phyloP scores from a whole-genome alignment of 1,140 invertebrate genomes.

The Sarcophaga peregrina region DNA sequence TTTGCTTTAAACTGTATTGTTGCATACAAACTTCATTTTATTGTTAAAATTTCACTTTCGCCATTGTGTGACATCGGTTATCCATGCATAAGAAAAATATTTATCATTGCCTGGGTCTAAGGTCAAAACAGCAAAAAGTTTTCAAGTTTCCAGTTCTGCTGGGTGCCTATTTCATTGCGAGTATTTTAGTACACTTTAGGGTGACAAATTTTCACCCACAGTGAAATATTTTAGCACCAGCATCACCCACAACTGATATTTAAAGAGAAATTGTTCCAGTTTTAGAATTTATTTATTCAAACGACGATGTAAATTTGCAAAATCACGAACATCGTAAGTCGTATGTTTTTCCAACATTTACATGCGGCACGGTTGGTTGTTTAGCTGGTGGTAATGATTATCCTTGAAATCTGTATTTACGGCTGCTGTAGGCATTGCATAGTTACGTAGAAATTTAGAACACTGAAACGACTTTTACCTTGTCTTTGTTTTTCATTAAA shows the following conservation, averaged over 20 bases:
- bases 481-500: not conserved
- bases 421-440: not conserved
- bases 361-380: too few relatives aligned
- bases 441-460: not conserved
- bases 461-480: not conserved
- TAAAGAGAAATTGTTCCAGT: not conserved
- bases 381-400: not conserved
- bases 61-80: too few relatives aligned
- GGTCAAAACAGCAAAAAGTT: not conserved
- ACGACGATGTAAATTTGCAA: slow-evolving; percentile 9
- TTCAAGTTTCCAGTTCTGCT: too few relatives aligned
- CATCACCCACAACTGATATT: not conserved
- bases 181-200: too few relatives aligned
- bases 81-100: too few relatives aligned
- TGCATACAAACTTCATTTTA: too few relatives aligned
- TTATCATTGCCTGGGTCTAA: not conserved
- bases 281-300: not conserved
- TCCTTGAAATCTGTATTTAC: slow-evolving; percentile 15
- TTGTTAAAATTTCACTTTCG: too few relatives aligned
- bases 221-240: too few relatives aligned
- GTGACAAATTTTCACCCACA: too few relatives aligned
- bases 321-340: not conserved
- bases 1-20: too few relatives aligned
- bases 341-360: too few relatives aligned
- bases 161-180: too few relatives aligned